These are phyloP conservation scores for Ceratosolen solmsi DNA, from an alignment of 1,140 invertebrate species.

Conservation along the genomic window DNA sequence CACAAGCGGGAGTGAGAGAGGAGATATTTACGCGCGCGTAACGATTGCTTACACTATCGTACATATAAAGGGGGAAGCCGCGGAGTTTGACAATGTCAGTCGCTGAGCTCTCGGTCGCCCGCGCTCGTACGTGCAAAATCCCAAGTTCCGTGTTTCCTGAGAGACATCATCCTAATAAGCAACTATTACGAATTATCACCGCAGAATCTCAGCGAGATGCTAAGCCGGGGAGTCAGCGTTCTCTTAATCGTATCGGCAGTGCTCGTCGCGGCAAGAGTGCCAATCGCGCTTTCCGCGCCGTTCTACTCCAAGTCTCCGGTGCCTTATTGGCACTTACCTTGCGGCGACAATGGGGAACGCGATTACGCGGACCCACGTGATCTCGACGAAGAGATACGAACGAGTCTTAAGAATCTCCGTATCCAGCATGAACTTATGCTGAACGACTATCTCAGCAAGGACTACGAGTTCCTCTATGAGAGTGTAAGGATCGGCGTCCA, in stretches of 20 bases:
- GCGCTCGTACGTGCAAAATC: background rate
- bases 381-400: constrained; percentile 56
- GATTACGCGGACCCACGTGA: constrained; percentile 43
- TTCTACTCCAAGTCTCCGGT: constrained; percentile 43
- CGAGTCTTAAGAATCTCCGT: constrained; percentile 58
- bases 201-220: background rate
- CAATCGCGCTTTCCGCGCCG: constrained; percentile 3
- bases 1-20: background rate
- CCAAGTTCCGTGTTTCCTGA: too few relatives aligned
- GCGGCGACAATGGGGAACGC: constrained; percentile 56
- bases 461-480: constrained; percentile 68
- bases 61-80: constrained; percentile 70
- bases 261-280: background rate
- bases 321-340: constrained; percentile 66
- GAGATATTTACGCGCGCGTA: background rate
- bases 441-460: constrained; percentile 62
- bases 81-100: constrained; percentile 72
- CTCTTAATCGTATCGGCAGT: background rate
- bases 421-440: constrained; percentile 65
- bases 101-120: constrained; percentile 55
- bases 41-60: constrained; percentile 70
- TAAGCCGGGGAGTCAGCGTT: background rate
- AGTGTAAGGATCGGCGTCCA: constrained; percentile 64
- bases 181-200: background rate
- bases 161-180: too few relatives aligned